Percentiles rank a stretch among this genome's conserved stretches.
These are phyloP conservation scores for Myotis findleyi DNA, from an alignment of 2,797 vertebrate species.

Conservation along the genomic window DNA sequence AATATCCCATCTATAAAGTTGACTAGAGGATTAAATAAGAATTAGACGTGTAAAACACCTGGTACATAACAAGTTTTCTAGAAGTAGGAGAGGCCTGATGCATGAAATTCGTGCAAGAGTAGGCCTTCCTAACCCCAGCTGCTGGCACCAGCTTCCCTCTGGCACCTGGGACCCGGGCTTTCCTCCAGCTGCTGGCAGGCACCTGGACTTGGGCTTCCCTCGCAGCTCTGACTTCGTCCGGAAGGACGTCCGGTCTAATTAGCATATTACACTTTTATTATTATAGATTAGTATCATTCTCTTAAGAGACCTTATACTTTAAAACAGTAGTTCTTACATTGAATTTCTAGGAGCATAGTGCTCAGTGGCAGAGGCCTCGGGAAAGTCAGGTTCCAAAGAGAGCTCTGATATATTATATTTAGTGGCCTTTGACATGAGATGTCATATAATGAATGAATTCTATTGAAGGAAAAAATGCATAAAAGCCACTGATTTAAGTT, in stretches of 20 bases:
- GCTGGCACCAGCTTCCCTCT: too few species aligned
- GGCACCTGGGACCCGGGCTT: too few species aligned
- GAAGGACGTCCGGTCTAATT: too few species aligned
- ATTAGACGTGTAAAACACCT: background rate
- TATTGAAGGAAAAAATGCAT: background rate
- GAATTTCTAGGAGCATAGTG: background rate
- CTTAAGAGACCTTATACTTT: background rate
- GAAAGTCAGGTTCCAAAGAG: background rate
- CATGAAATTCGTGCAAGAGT: too few species aligned
- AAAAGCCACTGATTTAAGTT: background rate
- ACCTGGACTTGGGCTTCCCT: too few species aligned
- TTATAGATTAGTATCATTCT: too few species aligned
- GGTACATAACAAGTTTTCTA: background rate
- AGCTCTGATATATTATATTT: background rate
- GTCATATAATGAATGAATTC: background rate
- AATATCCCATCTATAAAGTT: background rate
- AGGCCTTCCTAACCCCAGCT: too few species aligned
- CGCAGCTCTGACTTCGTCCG: too few species aligned
- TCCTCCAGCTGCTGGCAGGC: too few species aligned
- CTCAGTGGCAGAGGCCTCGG: background rate
- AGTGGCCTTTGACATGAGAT: background rate
- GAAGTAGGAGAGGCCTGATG: background rate
- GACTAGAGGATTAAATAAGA: background rate
- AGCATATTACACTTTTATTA: too few species aligned
- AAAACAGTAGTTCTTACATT: background rate